phyloP scores from a whole-genome alignment of 2,888 invertebrate species.

The Phoenoteleia sp. region DNA sequence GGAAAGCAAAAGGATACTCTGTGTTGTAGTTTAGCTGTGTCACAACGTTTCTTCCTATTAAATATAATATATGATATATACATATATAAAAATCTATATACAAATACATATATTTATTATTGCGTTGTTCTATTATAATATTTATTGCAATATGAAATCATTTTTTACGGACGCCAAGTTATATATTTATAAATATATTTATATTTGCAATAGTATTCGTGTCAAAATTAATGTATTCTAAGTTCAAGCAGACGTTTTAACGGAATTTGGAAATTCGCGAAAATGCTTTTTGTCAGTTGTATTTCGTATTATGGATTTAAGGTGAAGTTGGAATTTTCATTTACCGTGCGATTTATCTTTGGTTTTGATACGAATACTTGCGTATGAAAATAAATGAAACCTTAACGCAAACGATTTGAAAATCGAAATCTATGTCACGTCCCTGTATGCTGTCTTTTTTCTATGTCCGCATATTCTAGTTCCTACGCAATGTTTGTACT shows the following conservation, averaged over 20 bases:
- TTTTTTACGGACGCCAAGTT: slow-evolving; percentile 78
- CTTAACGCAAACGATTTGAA: slow-evolving; percentile 48
- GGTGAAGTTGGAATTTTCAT: too few species aligned
- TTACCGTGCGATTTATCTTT: slow-evolving; percentile 25
- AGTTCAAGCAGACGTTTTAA: neutral
- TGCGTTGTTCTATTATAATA: slow-evolving; percentile 86
- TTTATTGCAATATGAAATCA: slow-evolving; percentile 84
- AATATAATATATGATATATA: slow-evolving; percentile 80
- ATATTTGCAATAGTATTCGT: slow-evolving; percentile 71
- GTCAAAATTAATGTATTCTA: slow-evolving; percentile 73
- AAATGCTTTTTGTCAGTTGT: too few species aligned
- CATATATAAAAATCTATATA: slow-evolving; percentile 78
- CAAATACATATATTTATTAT: slow-evolving; percentile 85
- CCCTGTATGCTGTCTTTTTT: slow-evolving; percentile 83
- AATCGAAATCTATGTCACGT: slow-evolving; percentile 71
- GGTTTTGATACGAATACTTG: slow-evolving; percentile 78
- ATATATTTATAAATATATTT: slow-evolving; percentile 60
- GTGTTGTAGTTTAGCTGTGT: slow-evolving; percentile 85
- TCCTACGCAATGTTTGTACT: slow-evolving; percentile 86
- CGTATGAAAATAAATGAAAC: slow-evolving; percentile 53
- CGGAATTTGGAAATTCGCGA: neutral
- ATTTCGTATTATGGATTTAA: too few species aligned
- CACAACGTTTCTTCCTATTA: slow-evolving; percentile 85
- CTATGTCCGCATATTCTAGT: slow-evolving; percentile 86
- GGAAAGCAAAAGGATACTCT: slow-evolving; percentile 75